Base-by-base conservation (phyloP, 2,113 vertebrate species). In the Paramisgurnus dabryanus region DNA sequence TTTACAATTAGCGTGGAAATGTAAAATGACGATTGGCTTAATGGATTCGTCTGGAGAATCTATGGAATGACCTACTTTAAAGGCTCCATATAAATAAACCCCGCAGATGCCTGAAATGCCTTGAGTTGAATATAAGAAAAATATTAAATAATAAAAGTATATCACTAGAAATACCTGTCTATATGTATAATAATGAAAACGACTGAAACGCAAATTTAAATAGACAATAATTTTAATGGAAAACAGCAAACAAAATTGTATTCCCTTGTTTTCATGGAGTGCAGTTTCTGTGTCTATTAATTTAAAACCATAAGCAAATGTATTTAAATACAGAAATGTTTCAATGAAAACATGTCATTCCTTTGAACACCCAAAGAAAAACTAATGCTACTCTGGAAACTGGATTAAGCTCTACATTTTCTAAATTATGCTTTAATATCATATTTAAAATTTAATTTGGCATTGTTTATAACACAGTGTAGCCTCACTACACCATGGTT, bases 351-450 rank as follows among this genome's bases (percentile, higher is more conserved):
- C 41, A 57, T 57, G 34, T 17, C 0, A 60, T 73, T 73, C 17
- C 13, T 58, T 7, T 57, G 4, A 58, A 58, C 27, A 41, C 22
- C 17, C 40, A 49, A 68, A 49, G 5, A 27, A 13, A 40, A 27
- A 55, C n/a, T 18, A 73, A 60, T 45, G 40, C 55, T 60, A 61
- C 40, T 4, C n/a, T 15, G 40, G 39, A 74, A 74, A 74, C 50
- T 18, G 50, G 49, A 18, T 41, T 72, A n/a, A 50, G 57, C 11
- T 0, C 18, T 47, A 61, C 39, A 76, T 64, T 49, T 58, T 61
- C 49, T 9, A 78, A 67, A 68, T 67, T 61, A 61, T 63, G 39
- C 64, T 84, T 81, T 73, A 84, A 81, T 84, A 74, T 11, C 11
- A 60, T 68, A 80, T 69, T 74, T 34, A 65, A 80, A 80, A 78